A percentile compares a stretch with the other conserved stretches of the same genome.
These are phyloP conservation scores for Tragelaphus buxtoni DNA, from an alignment of 2,113 vertebrate genomes.

Conservation along the genomic window DNA sequence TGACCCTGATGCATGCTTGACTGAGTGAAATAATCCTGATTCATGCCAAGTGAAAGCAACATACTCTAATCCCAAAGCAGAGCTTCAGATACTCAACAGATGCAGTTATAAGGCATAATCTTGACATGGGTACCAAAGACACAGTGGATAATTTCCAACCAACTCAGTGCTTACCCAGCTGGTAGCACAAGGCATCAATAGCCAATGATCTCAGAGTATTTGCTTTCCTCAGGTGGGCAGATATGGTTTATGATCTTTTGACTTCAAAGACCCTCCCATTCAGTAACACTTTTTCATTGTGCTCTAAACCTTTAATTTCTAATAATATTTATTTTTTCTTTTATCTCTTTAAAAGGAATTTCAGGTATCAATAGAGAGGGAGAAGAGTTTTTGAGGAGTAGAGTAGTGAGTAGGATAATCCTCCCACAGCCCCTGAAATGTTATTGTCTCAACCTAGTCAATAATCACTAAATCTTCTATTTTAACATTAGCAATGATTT, in stretches of 20 bases:
- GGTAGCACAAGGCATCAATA: not conserved
- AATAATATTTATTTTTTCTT: not conserved
- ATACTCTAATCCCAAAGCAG: not conserved
- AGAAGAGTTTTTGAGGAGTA: not conserved
- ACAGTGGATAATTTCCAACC: not conserved
- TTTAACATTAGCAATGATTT: constrained; percentile 9
- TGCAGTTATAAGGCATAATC: not conserved
- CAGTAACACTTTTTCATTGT: not conserved
- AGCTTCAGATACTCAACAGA: not conserved
- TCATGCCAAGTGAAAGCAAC: not conserved
- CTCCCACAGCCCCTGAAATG: not conserved
- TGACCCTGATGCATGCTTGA: not conserved
- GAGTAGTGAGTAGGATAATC: not conserved
- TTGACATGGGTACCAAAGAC: not conserved
- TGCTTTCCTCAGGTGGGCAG: not conserved
- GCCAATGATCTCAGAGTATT: not conserved
- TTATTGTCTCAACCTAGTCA: not conserved
- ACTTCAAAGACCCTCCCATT: not conserved
- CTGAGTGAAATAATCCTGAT: not conserved
- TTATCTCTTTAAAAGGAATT: constrained; percentile 28
- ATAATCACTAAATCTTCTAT: not conserved
- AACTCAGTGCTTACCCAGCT: not conserved
- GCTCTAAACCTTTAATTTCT: not conserved
- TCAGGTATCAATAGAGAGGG: not conserved
- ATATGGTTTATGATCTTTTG: not conserved